Conservation (phyloP, 2,113 vertebrate genomes). For the Nipponia nippon region DNA sequence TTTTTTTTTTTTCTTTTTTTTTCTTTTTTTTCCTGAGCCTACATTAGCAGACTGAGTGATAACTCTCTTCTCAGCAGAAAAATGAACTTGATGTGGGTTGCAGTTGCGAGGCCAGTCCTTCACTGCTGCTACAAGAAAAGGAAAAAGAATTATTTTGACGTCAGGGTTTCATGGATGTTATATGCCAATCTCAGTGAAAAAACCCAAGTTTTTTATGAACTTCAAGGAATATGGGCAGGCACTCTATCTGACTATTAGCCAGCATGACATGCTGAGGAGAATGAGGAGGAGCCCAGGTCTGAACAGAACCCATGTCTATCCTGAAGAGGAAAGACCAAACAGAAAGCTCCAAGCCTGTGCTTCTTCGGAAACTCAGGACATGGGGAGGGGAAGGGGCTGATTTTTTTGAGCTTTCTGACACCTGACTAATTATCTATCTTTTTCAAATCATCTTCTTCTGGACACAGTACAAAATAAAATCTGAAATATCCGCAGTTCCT, state of each 20-base stretch:
- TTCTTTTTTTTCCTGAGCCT: not conserved
- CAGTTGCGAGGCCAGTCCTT: not conserved
- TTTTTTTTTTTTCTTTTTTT: too few species aligned
- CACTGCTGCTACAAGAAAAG: not conserved
- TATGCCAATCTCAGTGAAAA: not conserved
- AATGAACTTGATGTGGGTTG: not conserved
- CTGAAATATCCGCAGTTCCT: not conserved
- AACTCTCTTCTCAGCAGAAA: not conserved
- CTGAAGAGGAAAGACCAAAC: not conserved
- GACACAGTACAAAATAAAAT: not conserved
- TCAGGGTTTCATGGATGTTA: not conserved
- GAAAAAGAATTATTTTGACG: not conserved
- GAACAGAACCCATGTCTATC: not conserved
- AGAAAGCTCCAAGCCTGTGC: not conserved
- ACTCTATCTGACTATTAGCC: not conserved
- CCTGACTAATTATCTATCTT: not conserved
- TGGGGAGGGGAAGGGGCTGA: accelerated
- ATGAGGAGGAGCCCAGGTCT: not conserved
- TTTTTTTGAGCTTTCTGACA: not conserved
- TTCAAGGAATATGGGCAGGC: not conserved
- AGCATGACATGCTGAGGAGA: not conserved
- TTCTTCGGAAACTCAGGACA: not conserved
- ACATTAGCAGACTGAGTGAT: not conserved
- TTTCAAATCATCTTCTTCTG: not conserved
- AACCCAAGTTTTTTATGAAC: not conserved